A percentile compares a stretch with the other conserved stretches of the same genome.
Evolutionary conservation across 2,113 vertebrate genomes (phyloP).

Genomic region (Spea multiplicata): DNA sequence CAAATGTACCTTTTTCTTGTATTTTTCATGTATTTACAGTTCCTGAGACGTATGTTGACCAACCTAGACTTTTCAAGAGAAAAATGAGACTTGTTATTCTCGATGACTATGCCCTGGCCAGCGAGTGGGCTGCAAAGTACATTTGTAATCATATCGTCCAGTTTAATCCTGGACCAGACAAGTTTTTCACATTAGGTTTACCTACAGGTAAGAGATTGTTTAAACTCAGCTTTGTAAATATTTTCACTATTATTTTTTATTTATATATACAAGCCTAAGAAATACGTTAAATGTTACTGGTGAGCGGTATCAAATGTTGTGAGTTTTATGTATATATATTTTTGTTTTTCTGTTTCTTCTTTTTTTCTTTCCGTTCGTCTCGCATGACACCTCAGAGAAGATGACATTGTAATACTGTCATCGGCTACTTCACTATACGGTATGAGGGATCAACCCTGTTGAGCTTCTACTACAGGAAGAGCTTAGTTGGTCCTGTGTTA

Average conservation of each 20-base stretch:
- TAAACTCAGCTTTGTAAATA: not conserved
- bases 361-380: too few relatives aligned
- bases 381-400: too few relatives aligned
- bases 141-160: conserved; percentile 91
- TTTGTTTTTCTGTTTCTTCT: too few relatives aligned
- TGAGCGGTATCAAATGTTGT: too few relatives aligned
- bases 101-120: conserved; percentile 89
- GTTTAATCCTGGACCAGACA: conserved; percentile 80
- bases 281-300: too few relatives aligned
- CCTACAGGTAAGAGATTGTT: conserved; percentile 80
- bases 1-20: not conserved
- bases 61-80: conserved; percentile 35
- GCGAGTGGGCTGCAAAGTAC: conserved; percentile 97
- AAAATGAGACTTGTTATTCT: conserved; percentile 94
- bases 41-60: conserved; percentile 16
- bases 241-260: conserved; percentile 59
- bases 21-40: not conserved
- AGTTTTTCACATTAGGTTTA: conserved; percentile 87
- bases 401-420: too few relatives aligned
- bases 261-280: not conserved
- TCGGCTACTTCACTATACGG: too few relatives aligned
- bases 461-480: too few relatives aligned
- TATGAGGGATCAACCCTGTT: too few relatives aligned
- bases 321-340: too few relatives aligned
- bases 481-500: too few relatives aligned